phyloP scores from a whole-genome alignment of 2,797 vertebrate species.

The Sphenodon punctatus region DNA sequence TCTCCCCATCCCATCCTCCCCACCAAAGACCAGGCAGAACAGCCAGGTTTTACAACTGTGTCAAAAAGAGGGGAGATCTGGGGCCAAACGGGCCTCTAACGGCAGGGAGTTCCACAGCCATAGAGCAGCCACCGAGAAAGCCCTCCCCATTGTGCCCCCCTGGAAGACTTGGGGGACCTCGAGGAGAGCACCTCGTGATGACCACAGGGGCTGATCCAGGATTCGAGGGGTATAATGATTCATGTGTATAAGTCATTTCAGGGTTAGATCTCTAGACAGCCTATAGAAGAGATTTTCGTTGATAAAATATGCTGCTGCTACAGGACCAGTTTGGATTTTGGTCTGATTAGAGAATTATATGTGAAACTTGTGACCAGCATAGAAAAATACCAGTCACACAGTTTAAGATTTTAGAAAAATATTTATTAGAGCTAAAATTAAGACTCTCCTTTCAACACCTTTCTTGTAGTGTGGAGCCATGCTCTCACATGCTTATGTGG shows the following conservation, averaged over 20 bases:
- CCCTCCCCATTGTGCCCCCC: no score
- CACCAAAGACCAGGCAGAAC: no score
- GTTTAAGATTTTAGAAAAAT: not conserved
- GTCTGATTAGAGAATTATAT: not conserved
- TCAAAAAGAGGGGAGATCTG: no score
- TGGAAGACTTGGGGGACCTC: no score
- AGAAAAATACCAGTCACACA: not conserved
- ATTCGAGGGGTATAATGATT: not conserved
- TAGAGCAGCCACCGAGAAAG: no score
- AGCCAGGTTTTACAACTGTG: no score
- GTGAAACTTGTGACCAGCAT: not conserved
- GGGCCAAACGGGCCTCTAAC: no score
- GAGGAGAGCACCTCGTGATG: no score
- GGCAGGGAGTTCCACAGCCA: no score
- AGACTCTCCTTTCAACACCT: not conserved
- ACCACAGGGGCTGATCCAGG: no score
- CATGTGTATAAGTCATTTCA: fast-evolving
- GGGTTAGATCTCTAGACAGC: not conserved
- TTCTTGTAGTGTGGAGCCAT: not conserved
- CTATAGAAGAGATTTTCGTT: not conserved
- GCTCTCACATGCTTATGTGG: no score
- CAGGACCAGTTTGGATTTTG: not conserved
- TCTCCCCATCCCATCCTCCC: no score
- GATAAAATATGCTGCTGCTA: not conserved
- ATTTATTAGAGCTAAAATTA: not conserved